These are phyloP conservation scores for Procambarus virginalis DNA, from an alignment of 1,140 invertebrate genomes.

Conservation along the genomic window DNA sequence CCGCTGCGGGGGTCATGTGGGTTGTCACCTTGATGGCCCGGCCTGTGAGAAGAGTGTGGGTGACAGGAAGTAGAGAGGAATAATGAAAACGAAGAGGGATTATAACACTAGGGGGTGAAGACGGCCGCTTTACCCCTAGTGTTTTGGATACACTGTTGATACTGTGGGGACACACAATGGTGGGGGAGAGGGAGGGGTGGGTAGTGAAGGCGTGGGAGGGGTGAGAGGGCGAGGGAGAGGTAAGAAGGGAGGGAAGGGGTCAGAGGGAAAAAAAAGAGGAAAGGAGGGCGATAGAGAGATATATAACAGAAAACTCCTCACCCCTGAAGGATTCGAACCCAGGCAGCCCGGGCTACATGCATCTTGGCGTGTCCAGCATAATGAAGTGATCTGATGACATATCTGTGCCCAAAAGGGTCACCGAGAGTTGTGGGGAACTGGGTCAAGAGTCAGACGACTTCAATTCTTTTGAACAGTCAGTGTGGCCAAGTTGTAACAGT, in stretches of 20 bases:
- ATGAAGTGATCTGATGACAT: no score
- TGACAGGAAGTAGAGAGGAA: slow-evolving; percentile 27
- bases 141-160: neutral
- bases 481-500: no score
- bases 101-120: neutral
- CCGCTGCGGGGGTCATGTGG: no score
- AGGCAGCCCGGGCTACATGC: neutral
- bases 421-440: no score
- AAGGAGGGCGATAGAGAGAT: neutral
- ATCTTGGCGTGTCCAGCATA: no score
- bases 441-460: no score
- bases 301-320: neutral
- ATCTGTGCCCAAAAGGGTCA: no score
- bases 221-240: slow-evolving; percentile 12
- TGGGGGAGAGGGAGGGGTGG: neutral
- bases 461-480: no score
- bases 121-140: neutral
- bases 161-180: neutral
- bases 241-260: neutral
- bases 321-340: no score
- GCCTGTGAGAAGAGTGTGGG: neutral
- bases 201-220: neutral
- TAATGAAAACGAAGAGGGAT: slow-evolving; percentile 43
- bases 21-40: neutral
- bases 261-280: neutral